Base-by-base conservation (phyloP, 2,888 invertebrate species). In the Protodeltote pygarga region DNA sequence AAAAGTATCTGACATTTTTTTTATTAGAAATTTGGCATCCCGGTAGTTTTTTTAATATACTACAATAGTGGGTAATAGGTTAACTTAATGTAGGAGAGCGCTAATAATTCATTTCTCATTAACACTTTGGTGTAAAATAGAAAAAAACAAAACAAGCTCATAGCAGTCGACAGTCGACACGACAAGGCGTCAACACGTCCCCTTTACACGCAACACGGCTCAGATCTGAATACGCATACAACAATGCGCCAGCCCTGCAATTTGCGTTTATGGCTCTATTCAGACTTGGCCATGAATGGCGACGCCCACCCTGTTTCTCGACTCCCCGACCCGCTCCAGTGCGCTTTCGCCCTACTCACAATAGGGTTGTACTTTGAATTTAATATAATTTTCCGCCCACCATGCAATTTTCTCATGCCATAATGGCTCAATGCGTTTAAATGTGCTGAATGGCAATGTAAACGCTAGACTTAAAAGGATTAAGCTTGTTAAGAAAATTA, bases 191-290 rank as follows among this genome's bases (percentile, higher is more conserved):
- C 50, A 38, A 48, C 52, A 45, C 44, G 45, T 53, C 44, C 37
- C 38, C 33, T 46, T 38, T 53, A 50, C 52, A 64, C 51, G 45
- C 45, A 52, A 49, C 50, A 39, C 35, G 16, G 28, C 46, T 47
- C n/a, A n/a, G 47, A 25, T 44, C 42, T 59, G 42, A 59, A 59
- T 59, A 50, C 48, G 51, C 25, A 35, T 49, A 51, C 45, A 47
- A 65, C 52, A 67, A 62, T 64, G 58, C 58, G 70, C 67, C 71
- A 75, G 63, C 71, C 75, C 65, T 79, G 73, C 78, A 79, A 81
- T 81, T 83, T 78, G 75, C 71, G 48, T 79, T 75, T 73, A 78
- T 77, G 66, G 72, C 62, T 61, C 76, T 75, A 81, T 84, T 81
- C 71, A 81, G 59, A 47, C 53, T 34, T 16, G 11, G 50, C 42